Percentiles rank a stretch among this genome's conserved stretches.
Evolutionary conservation across 2,113 vertebrate genomes (phyloP).

Genomic region (Eolophus roseicapilla): DNA sequence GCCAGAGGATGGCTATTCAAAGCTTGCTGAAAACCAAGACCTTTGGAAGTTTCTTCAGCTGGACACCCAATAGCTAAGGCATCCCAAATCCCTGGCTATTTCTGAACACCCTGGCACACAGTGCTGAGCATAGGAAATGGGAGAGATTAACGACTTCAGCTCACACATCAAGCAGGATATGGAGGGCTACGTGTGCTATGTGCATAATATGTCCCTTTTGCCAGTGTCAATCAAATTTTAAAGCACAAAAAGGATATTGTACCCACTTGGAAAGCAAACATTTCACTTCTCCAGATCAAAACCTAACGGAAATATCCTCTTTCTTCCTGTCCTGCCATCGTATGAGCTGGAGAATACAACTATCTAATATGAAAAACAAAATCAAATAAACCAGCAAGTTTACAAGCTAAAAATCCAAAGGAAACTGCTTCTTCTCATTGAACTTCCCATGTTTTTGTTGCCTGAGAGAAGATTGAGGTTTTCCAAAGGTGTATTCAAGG

Average conservation of each 20-base stretch:
- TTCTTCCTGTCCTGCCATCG: background rate
- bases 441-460: background rate
- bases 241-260: slow-evolving; percentile 27
- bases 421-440: background rate
- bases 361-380: background rate
- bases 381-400: background rate
- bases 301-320: background rate
- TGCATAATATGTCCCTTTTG: slow-evolving; percentile 33
- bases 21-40: slow-evolving; percentile 38
- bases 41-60: slow-evolving; percentile 18
- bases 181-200: slow-evolving; percentile 14
- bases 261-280: background rate
- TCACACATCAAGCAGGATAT: slow-evolving; percentile 18
- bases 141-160: slow-evolving; percentile 35
- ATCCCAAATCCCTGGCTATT: slow-evolving; percentile 38
- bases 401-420: background rate
- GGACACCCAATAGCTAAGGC: slow-evolving; percentile 34
- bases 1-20: background rate
- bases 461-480: background rate
- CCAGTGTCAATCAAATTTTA: slow-evolving; percentile 43
- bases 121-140: slow-evolving; percentile 31
- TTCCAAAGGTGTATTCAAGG: slow-evolving; percentile 5
- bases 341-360: background rate
- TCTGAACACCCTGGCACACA: slow-evolving; percentile 51
- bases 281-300: background rate